A percentile compares a stretch with the other conserved stretches of the same genome.
Conservation (phyloP, 2,888 invertebrate species). For the Oscheius sp. region DNA sequence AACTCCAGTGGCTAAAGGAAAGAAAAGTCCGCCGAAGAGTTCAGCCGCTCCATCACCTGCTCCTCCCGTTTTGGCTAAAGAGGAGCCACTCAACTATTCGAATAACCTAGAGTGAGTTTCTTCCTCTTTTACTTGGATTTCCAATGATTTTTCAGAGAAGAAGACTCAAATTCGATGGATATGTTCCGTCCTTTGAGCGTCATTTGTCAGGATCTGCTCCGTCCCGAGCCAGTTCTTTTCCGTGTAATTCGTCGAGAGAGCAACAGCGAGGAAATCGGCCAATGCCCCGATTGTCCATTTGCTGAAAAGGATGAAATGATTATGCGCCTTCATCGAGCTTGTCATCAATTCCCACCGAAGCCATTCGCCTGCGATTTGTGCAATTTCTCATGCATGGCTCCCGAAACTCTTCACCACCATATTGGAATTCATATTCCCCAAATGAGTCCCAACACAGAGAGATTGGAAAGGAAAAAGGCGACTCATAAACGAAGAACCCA, state of each 20-base stretch:
- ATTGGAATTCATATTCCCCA: conserved; percentile 43
- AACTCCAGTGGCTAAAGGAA: background rate
- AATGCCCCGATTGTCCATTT: conserved; percentile 49
- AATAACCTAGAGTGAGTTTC: background rate
- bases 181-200: conserved; percentile 21
- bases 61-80: conserved; percentile 5
- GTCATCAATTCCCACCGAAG: conserved; percentile 33
- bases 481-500: conserved; percentile 15
- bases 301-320: conserved; percentile 21
- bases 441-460: conserved; percentile 26
- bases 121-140: background rate
- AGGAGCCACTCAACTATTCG: conserved; percentile 8
- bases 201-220: background rate
- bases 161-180: background rate
- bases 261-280: background rate
- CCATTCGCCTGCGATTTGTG: conserved; percentile 51
- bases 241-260: background rate
- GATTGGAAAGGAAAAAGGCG: conserved; percentile 17
- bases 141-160: background rate
- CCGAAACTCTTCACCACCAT: conserved; percentile 47
- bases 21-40: background rate
- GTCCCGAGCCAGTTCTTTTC: conserved; percentile 9
- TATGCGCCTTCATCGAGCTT: conserved; percentile 43
- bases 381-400: conserved; percentile 37
- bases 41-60: background rate